A percentile compares a stretch with the other conserved stretches of the same genome.
Evolutionary conservation across 92 coral and sea anemone genomes (phyloP).

Genomic region (Epizoanthus stellaris): DNA sequence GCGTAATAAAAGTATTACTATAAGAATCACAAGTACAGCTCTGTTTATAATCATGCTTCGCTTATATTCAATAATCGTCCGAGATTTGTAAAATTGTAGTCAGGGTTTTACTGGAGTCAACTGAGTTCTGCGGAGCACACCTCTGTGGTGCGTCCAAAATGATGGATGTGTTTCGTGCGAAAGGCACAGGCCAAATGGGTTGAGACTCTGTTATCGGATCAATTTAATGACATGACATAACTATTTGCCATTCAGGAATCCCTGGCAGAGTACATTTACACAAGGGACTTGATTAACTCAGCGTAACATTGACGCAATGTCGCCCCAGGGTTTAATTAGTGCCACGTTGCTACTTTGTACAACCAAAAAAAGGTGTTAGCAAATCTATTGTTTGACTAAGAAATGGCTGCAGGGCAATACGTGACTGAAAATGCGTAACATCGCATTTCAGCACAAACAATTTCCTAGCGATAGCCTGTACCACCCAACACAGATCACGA

Average conservation of each 20-base stretch:
- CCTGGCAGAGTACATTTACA: not conserved
- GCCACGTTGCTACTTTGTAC: not conserved
- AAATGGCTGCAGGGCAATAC: not conserved
- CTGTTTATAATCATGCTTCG: too few relatives aligned
- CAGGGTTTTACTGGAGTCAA: too few relatives aligned
- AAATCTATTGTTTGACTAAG: not conserved
- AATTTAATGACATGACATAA: too few relatives aligned
- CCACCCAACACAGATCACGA: not conserved
- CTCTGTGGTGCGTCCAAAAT: too few relatives aligned
- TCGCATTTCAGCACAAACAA: conserved; percentile 35
- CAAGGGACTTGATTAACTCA: not conserved
- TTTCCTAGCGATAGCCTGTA: not conserved
- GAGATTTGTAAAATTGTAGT: too few relatives aligned
- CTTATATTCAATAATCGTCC: too few relatives aligned
- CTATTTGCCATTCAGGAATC: too few relatives aligned
- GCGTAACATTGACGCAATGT: conserved; percentile 28
- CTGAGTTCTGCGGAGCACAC: too few relatives aligned
- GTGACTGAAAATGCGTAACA: not conserved
- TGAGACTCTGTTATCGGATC: too few relatives aligned
- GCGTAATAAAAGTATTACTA: not conserved
- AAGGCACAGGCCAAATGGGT: too few relatives aligned
- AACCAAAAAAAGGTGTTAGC: not conserved
- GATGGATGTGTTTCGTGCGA: too few relatives aligned
- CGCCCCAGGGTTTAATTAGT: not conserved
- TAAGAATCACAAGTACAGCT: too few relatives aligned